Evolutionary conservation across 2,888 invertebrate genomes (phyloP), one percentile per base, ranked within the genome.

Genomic region (Protodeltote pygarga): DNA sequence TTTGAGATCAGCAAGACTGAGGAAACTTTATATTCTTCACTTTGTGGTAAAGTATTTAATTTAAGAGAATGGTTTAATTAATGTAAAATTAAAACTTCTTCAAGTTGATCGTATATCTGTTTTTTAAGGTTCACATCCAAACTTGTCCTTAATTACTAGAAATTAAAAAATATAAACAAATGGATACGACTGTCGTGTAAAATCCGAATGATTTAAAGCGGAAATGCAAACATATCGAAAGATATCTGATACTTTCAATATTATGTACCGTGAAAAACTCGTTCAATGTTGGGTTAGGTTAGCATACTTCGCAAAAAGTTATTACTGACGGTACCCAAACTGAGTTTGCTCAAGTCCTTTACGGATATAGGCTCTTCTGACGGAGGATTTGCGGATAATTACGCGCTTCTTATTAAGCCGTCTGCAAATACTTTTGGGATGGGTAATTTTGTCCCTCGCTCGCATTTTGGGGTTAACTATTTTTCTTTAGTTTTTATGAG

Each of bases 401-500:
- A 83, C 83, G 67, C 77, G 77, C 75, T 79, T 80, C 80, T 76
- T 83, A 83, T 82, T 83, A 85, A 85, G 83, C 79, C 74, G 74
- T 79, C 79, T 66, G 80, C 76, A 83, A 85, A 84, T 83, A 85
- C 79, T 77, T 77, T 63, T 53, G 66, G 68, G 65, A 57, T 65
- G 71, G 76, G 71, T 69, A 75, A 72, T 73, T 71, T 71, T 64
- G 69, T 69, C 68, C 70, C 67, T 57, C 62, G 55, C 49, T 45
- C 58, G 42, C 57, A 41, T 61, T 63, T 60, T 33, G 53, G 52
- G 69, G 65, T 68, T 67, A 61, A 60, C 57, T 65, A 68, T 66
- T 60, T 65, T 54, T 48, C 57, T 65, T 65, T 60, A 66, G 53
- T 59, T 59, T 47, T 39, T 67, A 33, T 38, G 46, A 47, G 38